phyloP scores from a whole-genome alignment of 2,797 vertebrate genomes.

The Clarias platycephalus region DNA sequence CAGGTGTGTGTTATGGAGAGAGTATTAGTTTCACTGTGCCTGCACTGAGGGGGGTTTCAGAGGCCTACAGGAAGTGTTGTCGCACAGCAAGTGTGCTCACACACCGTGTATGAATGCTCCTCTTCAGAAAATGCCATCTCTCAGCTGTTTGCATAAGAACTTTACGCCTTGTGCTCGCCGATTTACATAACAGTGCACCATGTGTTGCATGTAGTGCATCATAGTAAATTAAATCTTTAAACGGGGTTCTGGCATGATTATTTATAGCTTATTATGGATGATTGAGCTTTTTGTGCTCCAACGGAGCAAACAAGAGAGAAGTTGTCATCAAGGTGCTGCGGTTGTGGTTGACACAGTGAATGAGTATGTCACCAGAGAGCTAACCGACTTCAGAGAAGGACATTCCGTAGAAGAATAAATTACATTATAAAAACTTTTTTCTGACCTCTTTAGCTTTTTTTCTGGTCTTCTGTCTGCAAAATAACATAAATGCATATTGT shows the following conservation, averaged over 20 bases:
- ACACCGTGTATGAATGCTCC: not conserved
- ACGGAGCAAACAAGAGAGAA: not conserved
- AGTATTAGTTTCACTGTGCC: conserved; percentile 35
- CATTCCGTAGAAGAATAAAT: no score
- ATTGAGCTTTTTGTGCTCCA: not conserved
- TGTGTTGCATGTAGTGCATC: not conserved
- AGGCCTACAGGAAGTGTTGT: conserved; percentile 27
- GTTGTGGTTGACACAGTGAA: no score
- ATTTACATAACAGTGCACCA: not conserved
- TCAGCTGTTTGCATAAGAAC: not conserved
- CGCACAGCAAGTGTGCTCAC: not conserved
- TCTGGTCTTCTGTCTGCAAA: not conserved
- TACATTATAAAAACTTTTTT: no score
- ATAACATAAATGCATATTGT: not conserved
- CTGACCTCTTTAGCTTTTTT: no score
- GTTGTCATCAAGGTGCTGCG: no score
- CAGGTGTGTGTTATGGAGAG: conserved; percentile 46
- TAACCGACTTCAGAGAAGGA: no score
- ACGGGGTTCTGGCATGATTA: not conserved
- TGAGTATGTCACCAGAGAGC: no score
- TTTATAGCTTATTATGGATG: no score
- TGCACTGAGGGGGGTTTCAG: not conserved
- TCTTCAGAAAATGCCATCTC: not conserved
- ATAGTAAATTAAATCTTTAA: no score
- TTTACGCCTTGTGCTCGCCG: not conserved